phyloP scores from a whole-genome alignment of 2,113 vertebrate species.

The Paramisgurnus dabryanus region DNA sequence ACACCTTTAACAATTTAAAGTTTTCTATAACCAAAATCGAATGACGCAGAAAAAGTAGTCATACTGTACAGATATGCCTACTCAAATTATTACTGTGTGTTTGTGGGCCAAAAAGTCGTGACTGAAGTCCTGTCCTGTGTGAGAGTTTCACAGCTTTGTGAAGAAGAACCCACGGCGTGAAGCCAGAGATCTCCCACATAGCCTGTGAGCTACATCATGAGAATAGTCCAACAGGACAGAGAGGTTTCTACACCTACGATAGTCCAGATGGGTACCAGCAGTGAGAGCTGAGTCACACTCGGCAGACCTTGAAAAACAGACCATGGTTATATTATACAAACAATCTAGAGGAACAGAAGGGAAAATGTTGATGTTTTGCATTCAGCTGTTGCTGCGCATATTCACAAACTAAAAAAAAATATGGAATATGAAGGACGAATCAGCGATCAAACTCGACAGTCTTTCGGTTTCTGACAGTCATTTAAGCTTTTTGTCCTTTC shows the following conservation, averaged over 20 bases:
- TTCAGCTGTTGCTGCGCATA: neutral
- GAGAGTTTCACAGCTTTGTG: conserved; percentile 32
- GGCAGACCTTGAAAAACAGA: conserved; percentile 12
- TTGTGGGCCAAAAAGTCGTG: conserved; percentile 27
- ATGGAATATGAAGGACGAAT: no score
- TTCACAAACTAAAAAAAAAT: neutral
- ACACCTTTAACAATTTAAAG: no score
- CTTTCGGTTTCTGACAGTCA: conserved; percentile 21
- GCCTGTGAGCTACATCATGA: conserved; percentile 18
- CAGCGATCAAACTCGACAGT: no score
- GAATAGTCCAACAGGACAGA: conserved; percentile 33
- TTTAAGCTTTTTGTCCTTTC: conserved; percentile 40
- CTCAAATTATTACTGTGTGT: conserved; percentile 9
- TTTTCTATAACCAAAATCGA: neutral
- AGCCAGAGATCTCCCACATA: conserved; percentile 49
- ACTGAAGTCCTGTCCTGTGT: conserved; percentile 36
- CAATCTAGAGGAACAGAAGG: conserved; percentile 27
- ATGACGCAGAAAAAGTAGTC: neutral
- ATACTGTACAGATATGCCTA: neutral
- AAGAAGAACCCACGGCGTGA: conserved; percentile 39
- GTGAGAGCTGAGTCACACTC: conserved; percentile 46
- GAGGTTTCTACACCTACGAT: conserved; percentile 29
- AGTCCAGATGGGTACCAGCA: conserved; percentile 42
- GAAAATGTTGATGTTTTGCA: neutral
- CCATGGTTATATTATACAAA: conserved; percentile 11